Conservation (phyloP, 2,113 vertebrate genomes). For the Stigmatopora argus region DNA sequence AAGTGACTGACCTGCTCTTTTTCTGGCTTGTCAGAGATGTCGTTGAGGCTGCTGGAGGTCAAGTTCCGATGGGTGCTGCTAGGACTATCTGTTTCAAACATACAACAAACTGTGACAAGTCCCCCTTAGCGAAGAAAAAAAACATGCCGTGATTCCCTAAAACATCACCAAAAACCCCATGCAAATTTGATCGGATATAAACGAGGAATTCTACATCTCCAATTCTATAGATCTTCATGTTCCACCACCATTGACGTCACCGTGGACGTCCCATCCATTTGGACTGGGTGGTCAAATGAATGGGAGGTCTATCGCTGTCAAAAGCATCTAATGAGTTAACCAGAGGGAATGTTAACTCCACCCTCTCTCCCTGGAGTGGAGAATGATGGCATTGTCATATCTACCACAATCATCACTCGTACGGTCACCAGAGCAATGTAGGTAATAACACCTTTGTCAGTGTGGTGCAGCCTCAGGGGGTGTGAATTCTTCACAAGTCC, state of each 20-base stretch:
- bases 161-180: no score
- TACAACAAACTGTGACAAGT: slow-evolving; percentile 9
- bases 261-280: no score
- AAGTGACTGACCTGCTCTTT: slow-evolving; percentile 86
- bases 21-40: slow-evolving; percentile 96
- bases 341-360: no score
- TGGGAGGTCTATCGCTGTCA: no score
- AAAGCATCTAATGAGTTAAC: no score
- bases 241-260: no score
- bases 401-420: not conserved
- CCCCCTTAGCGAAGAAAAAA: slow-evolving; percentile 13
- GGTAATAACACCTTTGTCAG: slow-evolving; percentile 67
- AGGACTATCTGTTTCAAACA: slow-evolving; percentile 80
- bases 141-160: no score
- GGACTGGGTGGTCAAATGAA: no score
- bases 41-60: slow-evolving; percentile 87
- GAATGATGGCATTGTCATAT: not conserved
- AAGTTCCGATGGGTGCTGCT: slow-evolving; percentile 82
- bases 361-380: not conserved
- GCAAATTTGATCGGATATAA: no score
- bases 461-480: slow-evolving; percentile 66
- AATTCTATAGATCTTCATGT: no score
- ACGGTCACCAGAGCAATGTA: slow-evolving; percentile 24
- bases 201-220: no score
- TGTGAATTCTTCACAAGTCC: not conserved